phyloP scores from a whole-genome alignment of 64 coral and sea anemone species.

The Stichodactyla mertensii region DNA sequence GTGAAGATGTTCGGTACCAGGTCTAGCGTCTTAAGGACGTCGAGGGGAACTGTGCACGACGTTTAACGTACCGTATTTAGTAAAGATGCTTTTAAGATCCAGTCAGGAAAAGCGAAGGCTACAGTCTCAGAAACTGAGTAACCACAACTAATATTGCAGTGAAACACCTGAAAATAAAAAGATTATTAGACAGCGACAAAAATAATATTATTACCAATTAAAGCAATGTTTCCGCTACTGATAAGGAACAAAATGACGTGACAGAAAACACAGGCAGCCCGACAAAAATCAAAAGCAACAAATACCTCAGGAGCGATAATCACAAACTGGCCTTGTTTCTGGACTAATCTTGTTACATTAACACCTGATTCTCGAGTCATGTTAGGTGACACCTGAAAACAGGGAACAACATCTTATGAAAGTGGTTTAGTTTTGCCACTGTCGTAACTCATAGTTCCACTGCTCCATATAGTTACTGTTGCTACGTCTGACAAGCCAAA shows the following conservation, averaged over 20 bases:
- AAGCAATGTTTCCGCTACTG: too few species aligned
- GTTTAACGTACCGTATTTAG: constrained; percentile 20
- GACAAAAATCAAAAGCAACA: background rate
- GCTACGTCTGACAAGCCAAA: too few species aligned
- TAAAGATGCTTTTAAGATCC: constrained; percentile 28
- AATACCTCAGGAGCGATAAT: constrained; percentile 74
- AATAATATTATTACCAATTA: background rate
- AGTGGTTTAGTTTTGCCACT: too few species aligned
- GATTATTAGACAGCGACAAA: background rate
- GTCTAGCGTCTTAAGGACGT: too few species aligned
- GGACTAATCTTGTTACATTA: constrained; percentile 59
- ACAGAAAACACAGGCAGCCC: too few species aligned
- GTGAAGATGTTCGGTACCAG: too few species aligned
- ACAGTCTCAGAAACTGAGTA: constrained; percentile 75
- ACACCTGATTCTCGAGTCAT: constrained; percentile 34
- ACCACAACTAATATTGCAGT: constrained; percentile 63
- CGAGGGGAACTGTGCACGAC: background rate
- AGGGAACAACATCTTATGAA: background rate
- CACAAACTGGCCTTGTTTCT: constrained; percentile 92
- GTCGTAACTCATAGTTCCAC: too few species aligned
- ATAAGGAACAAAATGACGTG: too few species aligned
- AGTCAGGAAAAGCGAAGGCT: constrained; percentile 58
- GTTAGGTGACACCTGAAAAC: constrained; percentile 50
- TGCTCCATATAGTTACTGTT: too few species aligned
- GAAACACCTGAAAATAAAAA: constrained; percentile 33